Conservation (phyloP, 2,797 vertebrate species). For the Sebastiscus tertius region DNA sequence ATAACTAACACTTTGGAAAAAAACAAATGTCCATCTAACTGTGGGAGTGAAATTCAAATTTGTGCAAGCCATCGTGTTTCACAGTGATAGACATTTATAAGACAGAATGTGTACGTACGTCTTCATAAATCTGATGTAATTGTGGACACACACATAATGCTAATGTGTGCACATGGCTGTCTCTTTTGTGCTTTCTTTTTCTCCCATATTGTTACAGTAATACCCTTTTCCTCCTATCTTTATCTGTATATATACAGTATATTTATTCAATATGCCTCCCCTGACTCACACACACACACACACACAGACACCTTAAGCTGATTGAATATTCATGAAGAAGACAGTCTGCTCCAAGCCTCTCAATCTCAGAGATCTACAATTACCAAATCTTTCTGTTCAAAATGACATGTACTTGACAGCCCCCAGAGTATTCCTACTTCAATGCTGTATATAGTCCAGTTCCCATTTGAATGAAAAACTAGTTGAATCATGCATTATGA, state of each 20-base stretch:
- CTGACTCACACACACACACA: neutral
- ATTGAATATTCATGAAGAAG: constrained; percentile 17
- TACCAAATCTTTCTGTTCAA: constrained; percentile 10
- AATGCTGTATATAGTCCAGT: neutral
- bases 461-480: neutral
- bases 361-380: constrained; percentile 12
- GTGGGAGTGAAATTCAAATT: too few species aligned
- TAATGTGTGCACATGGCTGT: neutral
- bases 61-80: neutral
- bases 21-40: neutral
- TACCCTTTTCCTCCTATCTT: neutral
- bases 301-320: neutral
- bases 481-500: neutral
- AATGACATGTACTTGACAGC: constrained; percentile 25
- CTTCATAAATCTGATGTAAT: neutral
- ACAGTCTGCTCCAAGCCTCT: neutral
- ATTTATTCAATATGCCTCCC: neutral
- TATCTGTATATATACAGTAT: neutral
- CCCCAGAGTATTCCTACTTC: neutral
- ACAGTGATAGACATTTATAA: neutral
- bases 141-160: neutral
- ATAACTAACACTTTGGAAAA: neutral
- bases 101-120: neutral
- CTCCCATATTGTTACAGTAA: neutral
- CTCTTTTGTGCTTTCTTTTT: neutral